Conservation (phyloP, 2,113 vertebrate species). For the Rhynchomys soricoides region DNA sequence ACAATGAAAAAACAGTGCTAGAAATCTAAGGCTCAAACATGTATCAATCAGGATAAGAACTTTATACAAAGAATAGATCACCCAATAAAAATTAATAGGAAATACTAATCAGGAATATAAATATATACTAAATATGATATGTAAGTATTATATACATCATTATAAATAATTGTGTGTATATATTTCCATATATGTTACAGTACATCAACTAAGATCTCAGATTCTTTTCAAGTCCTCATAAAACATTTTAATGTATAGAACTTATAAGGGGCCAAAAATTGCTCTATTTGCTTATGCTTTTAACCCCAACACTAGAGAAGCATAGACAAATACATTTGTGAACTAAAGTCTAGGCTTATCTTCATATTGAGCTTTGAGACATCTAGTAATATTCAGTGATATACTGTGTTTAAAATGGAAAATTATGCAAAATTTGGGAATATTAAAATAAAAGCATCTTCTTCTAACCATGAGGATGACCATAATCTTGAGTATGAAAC, state of each 20-base stretch:
- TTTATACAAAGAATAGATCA: background rate
- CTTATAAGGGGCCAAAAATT: background rate
- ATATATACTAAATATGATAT: background rate
- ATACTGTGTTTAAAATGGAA: background rate
- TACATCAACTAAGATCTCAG: background rate
- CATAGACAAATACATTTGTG: background rate
- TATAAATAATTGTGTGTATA: background rate
- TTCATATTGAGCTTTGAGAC: background rate
- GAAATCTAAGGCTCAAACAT: too few species aligned
- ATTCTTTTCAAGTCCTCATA: background rate
- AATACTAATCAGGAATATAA: background rate
- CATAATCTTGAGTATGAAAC: background rate
- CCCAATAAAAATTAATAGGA: background rate
- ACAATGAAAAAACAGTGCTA: background rate
- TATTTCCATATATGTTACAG: background rate
- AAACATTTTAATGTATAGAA: background rate
- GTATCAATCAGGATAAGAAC: background rate
- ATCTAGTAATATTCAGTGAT: background rate
- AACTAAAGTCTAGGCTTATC: background rate
- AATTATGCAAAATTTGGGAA: background rate
- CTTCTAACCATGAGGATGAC: background rate
- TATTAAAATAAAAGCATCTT: background rate
- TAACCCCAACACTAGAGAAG: background rate
- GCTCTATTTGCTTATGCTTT: background rate
- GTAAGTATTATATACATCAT: accelerated